Evolutionary conservation across 2,888 invertebrate species (phyloP).

Genomic region (Rambutsinella grinnellia): DNA sequence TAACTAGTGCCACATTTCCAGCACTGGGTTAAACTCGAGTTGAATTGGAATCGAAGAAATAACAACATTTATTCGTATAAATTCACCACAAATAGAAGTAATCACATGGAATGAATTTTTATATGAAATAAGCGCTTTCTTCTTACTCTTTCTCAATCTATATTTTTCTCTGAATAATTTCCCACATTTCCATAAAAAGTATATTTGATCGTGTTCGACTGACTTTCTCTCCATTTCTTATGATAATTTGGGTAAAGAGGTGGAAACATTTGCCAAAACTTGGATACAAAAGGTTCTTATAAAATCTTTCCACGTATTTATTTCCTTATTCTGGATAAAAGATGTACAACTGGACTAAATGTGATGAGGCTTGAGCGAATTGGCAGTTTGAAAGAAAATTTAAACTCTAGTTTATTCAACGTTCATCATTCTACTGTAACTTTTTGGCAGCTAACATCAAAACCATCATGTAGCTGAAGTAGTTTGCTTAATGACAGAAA

Average conservation of each 20-base stretch:
- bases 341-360: background rate
- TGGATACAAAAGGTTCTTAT: background rate
- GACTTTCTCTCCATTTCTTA: background rate
- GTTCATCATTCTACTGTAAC: too few relatives aligned
- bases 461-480: background rate
- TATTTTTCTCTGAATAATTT: too few relatives aligned
- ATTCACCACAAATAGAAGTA: too few relatives aligned
- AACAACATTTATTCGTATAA: too few relatives aligned
- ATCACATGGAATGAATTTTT: too few relatives aligned
- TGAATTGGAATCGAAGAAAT: too few relatives aligned
- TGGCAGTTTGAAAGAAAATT: conserved; percentile 9
- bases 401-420: too few relatives aligned
- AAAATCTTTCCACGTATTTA: background rate
- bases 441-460: background rate
- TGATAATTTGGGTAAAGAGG: background rate
- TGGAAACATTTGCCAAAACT: background rate
- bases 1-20: too few relatives aligned
- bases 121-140: too few relatives aligned
- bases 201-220: background rate
- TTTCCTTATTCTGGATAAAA: background rate
- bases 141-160: too few relatives aligned
- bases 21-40: too few relatives aligned
- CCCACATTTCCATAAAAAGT: background rate
- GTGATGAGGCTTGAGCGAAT: conserved; percentile 25
- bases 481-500: background rate